Base-by-base conservation (phyloP, 2,113 vertebrate genomes). In the Eira barbara region DNA sequence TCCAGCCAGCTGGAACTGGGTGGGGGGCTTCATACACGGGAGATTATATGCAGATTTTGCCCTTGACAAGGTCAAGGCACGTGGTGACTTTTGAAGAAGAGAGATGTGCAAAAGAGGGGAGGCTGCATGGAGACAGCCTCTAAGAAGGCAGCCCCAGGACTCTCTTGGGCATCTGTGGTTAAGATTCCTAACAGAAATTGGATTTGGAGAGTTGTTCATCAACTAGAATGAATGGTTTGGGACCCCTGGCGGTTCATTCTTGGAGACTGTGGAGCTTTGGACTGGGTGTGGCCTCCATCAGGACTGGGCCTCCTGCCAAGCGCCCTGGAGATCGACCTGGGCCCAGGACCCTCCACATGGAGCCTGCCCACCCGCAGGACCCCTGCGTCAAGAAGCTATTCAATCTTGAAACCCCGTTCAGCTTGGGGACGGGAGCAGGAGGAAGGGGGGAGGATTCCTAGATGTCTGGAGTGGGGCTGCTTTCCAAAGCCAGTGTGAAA, bases 51-150 rank as follows among this genome's bases (percentile, higher is more conserved):
- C 98, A 98, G 98, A 98, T 98, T 98, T 98, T 98, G 97, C 97
- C 98, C 98, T 99, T 99, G 98, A 99, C 98, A 99, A 99, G 98
- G 98, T 99, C 99, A 99, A 98, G 98, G 97, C 98, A 98, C 67
- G 69, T 84, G 92, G 97, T 98, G 99, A 99, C 76, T 23, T 98
- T 97, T 74, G 94, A 97, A 98, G 98, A 97, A 98, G 97, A 97
- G 52, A 98, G 97, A 94, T 98, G 94, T 98, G 94, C 97, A 97
- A 98, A 97, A 97, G 95, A 94, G 96, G 78, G 86, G 71, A 94
- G 97, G 97, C 94, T 98, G 91, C 93, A 79, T 21, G 83, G 96
- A 97, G 95, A 98, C 89, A 97, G 80, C 92, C 94, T 91, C 67
- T 52, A 88, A 97, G 94, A 97, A 97, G 98, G 86, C 74, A 13